Evolutionary conservation across 1,140 invertebrate species (phyloP).

Genomic region (Drosophila sucinea): DNA sequence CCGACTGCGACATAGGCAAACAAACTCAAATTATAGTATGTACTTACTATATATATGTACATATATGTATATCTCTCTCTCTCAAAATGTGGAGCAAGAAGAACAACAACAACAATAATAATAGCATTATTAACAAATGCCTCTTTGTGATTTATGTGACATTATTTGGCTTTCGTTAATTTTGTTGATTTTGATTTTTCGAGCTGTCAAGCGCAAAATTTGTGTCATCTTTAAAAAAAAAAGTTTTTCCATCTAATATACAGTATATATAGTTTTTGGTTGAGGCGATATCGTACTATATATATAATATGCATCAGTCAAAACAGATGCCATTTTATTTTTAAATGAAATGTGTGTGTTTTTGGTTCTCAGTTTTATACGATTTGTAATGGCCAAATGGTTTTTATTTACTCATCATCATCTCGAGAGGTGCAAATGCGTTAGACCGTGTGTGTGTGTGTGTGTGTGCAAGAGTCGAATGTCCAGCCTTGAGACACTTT

Average conservation of each 20-base stretch:
- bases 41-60: neutral
- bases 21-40: constrained; percentile 30
- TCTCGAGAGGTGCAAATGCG: constrained; percentile 13
- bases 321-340: constrained; percentile 49
- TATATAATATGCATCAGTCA: neutral
- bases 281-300: neutral
- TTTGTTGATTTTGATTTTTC: constrained; percentile 54
- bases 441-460: constrained; percentile 13
- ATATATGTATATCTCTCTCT: constrained; percentile 15
- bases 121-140: constrained; percentile 15
- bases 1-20: constrained; percentile 41
- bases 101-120: constrained; percentile 32
- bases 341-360: constrained; percentile 40
- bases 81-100: constrained; percentile 51
- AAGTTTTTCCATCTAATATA: constrained; percentile 18
- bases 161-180: constrained; percentile 31
- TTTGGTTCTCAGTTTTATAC: constrained; percentile 22
- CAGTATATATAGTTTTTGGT: constrained; percentile 1
- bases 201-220: constrained; percentile 33
- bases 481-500: constrained; percentile 66
- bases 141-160: constrained; percentile 59
- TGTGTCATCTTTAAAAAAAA: constrained; percentile 44
- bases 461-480: constrained; percentile 43
- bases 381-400: constrained; percentile 52
- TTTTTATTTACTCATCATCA: constrained; percentile 22